Base-by-base conservation (phyloP, 2,888 invertebrate genomes). In the Punctoribates punctum region DNA sequence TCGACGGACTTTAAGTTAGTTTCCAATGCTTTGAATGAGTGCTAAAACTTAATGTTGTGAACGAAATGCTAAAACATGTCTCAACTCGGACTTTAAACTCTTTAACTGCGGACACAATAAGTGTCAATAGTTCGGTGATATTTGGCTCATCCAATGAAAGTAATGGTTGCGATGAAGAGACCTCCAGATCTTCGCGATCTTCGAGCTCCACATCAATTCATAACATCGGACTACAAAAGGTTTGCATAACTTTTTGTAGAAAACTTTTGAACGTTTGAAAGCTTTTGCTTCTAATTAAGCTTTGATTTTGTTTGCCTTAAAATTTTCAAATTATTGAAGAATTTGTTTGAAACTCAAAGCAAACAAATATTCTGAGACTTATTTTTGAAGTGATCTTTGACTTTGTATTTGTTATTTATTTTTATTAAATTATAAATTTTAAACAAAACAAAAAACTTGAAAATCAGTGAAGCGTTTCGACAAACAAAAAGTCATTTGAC, bases 181-280 rank as follows among this genome's bases (percentile, higher is more conserved):
- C 79, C 23, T 75, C 77, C 17, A 48, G 76, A 13, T 79, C 79
- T 51, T 78, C 78, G 57, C 75, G 79, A n/a, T 79, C 79, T 27
- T 79, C 79, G 6, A 79, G 79, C 73, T 78, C 79, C 23, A 77
- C 77, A 38, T 78, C 78, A 42, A 73, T 79, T 15, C 79, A 79
- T 34, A 76, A 79, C 60, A 76, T 75, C 11, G 42, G 48, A 73
- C 25, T 74, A 4, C 75, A 57, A 57, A 74, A 70, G 74, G 74
- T 74, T 60, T 57, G 48, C 6, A 29, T 20, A n/a, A 23, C 54
- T 54, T 54, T n/a, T 5, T n/a, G 20, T n/a, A 54, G 1, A 62
- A 25, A 25, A 25, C 11, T 27, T 23, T 74, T 57, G 29, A 29
- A 29, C 34, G 8, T 62, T 27, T 4, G 8, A 23, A 54, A 20